Evolutionary conservation across 2,113 vertebrate species (phyloP).

Genomic region (Actinemys pallida): DNA sequence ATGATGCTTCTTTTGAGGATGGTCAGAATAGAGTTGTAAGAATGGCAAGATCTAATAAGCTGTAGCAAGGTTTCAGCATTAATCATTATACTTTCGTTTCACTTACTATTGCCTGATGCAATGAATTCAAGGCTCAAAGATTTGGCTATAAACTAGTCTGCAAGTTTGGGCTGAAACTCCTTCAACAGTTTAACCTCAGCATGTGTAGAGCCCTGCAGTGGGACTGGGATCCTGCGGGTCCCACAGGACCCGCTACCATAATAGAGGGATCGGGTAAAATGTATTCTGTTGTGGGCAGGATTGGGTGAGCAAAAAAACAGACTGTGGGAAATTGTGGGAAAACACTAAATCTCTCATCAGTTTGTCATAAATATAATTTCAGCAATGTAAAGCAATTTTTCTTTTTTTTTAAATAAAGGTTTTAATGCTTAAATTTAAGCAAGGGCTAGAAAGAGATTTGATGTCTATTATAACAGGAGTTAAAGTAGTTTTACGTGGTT

Average conservation of each 20-base stretch:
- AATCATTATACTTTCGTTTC: conserved; percentile 25
- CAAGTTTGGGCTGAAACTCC: background rate
- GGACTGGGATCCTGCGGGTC: too few relatives aligned
- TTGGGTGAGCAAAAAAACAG: background rate
- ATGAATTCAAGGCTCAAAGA: conserved; percentile 28
- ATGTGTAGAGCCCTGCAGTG: background rate
- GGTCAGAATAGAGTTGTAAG: conserved; percentile 16
- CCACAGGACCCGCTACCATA: background rate
- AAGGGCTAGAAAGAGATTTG: background rate
- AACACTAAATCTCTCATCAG: background rate
- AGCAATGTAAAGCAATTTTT: background rate
- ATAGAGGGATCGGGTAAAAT: background rate
- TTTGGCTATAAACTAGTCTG: conserved; percentile 38
- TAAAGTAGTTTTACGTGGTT: background rate
- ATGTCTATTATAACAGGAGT: background rate
- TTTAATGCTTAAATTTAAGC: background rate
- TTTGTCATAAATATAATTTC: background rate
- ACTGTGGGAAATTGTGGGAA: background rate
- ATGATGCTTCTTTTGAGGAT: background rate
- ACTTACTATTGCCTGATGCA: background rate
- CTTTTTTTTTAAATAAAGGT: background rate
- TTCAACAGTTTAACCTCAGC: background rate
- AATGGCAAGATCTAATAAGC: conserved; percentile 35
- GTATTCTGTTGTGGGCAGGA: background rate
- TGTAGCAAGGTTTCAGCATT: conserved; percentile 25